These are phyloP conservation scores for Danionella dracula DNA, from an alignment of 2,797 vertebrate genomes.

Conservation along the genomic window DNA sequence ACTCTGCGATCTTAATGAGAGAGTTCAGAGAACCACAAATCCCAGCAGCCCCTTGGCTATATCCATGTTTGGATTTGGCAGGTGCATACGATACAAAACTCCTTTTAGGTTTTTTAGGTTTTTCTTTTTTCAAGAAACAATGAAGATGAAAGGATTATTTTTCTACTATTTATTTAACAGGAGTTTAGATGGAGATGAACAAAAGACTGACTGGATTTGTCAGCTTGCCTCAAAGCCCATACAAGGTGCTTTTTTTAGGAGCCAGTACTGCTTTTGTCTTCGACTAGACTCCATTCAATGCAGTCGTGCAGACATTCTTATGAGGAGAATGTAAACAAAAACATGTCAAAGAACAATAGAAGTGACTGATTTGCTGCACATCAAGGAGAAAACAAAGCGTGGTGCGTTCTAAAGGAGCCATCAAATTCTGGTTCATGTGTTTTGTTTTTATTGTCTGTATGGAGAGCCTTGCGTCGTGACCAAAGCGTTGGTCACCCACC, in stretches of 20 bases:
- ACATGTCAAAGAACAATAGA: conserved; percentile 25
- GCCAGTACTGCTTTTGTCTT: conserved; percentile 11
- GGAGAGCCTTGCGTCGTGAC: conserved; percentile 20
- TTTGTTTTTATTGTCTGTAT: conserved; percentile 1
- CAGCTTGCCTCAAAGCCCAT: not conserved
- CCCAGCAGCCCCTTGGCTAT: conserved; percentile 30
- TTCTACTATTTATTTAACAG: conserved; percentile 99
- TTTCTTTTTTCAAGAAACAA: conserved; percentile 56
- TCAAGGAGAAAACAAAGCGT: conserved; percentile 28
- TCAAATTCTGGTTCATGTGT: conserved; percentile 4
- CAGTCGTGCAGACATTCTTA: too few species aligned
- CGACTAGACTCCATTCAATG: conserved; percentile 33
- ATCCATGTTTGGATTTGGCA: too few species aligned
- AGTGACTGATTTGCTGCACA: conserved; percentile 23
- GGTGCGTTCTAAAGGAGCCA: conserved; percentile 18
- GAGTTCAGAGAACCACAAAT: conserved; percentile 13
- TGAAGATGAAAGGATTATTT: conserved; percentile 86
- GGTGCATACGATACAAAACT: conserved; percentile 58
- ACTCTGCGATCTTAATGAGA: conserved; percentile 22
- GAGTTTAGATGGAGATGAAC: conserved; percentile 37
- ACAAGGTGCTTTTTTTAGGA: not conserved
- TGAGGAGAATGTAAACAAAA: too few species aligned
- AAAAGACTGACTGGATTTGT: conserved; percentile 30
- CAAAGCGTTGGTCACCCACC: conserved; percentile 10
- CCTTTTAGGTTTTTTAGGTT: conserved; percentile 34